Evolutionary conservation across 2,797 vertebrate species (phyloP).

Genomic region (Argentina silus): DNA sequence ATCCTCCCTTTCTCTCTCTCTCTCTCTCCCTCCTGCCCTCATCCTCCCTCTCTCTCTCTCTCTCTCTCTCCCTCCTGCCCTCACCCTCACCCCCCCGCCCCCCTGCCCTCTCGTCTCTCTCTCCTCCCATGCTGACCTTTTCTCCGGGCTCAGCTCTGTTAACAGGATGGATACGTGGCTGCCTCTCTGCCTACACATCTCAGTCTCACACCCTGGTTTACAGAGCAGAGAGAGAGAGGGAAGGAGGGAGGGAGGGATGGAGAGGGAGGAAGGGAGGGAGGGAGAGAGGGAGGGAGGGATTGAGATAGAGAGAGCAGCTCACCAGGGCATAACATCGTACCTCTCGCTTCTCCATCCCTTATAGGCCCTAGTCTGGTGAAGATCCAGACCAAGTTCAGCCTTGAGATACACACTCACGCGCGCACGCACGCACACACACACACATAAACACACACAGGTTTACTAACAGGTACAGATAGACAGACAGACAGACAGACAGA

Average conservation of each 20-base stretch:
- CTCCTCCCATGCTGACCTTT: slow-evolving; percentile 72
- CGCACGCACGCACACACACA: too few species aligned
- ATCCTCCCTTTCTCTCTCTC: slow-evolving; percentile 14
- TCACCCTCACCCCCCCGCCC: not conserved
- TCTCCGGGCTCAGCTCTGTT: slow-evolving; percentile 50
- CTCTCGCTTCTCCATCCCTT: not conserved
- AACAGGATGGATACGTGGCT: slow-evolving; percentile 61
- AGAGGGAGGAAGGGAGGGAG: slow-evolving; percentile 30
- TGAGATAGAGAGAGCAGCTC: not conserved
- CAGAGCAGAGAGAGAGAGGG: slow-evolving; percentile 35
- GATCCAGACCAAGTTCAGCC: too few species aligned
- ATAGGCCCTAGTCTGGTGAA: too few species aligned
- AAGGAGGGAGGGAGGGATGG: slow-evolving; percentile 16
- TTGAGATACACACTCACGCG: too few species aligned
- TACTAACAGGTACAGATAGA: too few species aligned
- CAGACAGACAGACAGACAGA: not conserved
- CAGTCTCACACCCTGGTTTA: slow-evolving; percentile 62
- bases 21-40: slow-evolving; percentile 5
- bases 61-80: not conserved
- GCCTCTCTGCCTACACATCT: slow-evolving; percentile 64
- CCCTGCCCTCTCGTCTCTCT: slow-evolving; percentile 43
- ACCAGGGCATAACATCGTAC: not conserved
- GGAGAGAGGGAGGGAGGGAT: slow-evolving; percentile 23
- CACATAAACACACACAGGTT: too few species aligned
- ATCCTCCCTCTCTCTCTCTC: not conserved